A percentile compares a stretch with the other conserved stretches of the same genome.
Evolutionary conservation across 2,113 vertebrate species (phyloP).

Genomic region (Ctenodactylus gundi): DNA sequence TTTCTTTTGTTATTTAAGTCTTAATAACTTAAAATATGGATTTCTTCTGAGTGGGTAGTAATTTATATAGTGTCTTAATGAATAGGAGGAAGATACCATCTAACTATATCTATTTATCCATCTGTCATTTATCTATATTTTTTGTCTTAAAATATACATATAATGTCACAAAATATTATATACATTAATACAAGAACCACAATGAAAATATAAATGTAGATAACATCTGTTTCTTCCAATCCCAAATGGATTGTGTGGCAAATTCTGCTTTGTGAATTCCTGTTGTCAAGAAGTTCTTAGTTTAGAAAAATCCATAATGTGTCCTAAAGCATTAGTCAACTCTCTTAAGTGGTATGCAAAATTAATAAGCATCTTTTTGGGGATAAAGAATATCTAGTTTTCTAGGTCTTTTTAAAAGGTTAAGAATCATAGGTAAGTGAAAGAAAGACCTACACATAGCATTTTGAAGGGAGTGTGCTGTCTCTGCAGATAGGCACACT

Average conservation of each 20-base stretch:
- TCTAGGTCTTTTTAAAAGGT: background rate
- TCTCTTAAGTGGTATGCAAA: background rate
- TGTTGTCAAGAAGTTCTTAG: background rate
- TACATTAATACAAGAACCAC: background rate
- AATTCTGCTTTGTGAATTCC: background rate
- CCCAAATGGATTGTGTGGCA: background rate
- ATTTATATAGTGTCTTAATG: background rate
- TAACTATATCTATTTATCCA: too few relatives aligned
- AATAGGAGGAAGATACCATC: background rate
- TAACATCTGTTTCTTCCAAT: background rate
- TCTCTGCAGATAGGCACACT: background rate
- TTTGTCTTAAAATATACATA: slow-evolving; percentile 31
- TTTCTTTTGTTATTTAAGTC: background rate
- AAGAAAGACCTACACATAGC: background rate
- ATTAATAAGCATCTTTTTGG: background rate
- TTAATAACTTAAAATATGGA: slow-evolving; percentile 25
- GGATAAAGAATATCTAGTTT: background rate
- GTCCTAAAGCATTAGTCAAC: background rate
- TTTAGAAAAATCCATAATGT: background rate
- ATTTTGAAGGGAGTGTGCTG: background rate
- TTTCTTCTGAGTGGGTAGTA: background rate
- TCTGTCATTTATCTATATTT: background rate
- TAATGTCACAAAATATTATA: background rate
- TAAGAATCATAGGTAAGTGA: background rate
- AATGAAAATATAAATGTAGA: background rate